phyloP scores from a whole-genome alignment of 2,797 vertebrate species.

The Xenopus petersii region DNA sequence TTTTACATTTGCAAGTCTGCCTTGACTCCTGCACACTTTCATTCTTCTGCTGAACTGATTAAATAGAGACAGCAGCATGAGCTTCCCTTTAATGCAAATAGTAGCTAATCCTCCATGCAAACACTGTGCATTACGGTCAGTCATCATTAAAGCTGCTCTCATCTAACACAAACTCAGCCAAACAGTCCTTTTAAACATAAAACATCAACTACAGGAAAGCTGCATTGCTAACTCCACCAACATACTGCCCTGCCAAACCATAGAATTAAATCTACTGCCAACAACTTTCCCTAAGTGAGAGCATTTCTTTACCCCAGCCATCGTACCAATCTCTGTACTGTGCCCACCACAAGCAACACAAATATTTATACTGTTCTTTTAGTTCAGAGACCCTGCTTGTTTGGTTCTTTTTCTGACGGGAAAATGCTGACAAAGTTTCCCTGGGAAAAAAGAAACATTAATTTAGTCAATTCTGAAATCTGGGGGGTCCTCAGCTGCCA shows the following conservation, averaged over 20 bases:
- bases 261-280: constrained; percentile 29
- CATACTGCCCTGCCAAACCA: constrained; percentile 29
- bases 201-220: constrained; percentile 14
- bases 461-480: neutral
- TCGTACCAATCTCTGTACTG: neutral
- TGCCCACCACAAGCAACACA: constrained; percentile 36
- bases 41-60: neutral
- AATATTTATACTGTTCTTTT: constrained; percentile 15
- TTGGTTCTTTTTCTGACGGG: constrained; percentile 18
- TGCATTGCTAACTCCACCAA: constrained; percentile 6
- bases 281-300: constrained; percentile 21
- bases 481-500: constrained; percentile 15
- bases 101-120: neutral
- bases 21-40: neutral
- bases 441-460: constrained; percentile 8
- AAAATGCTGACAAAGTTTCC: constrained; percentile 33
- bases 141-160: neutral
- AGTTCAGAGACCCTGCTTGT: constrained; percentile 1
- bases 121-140: neutral
- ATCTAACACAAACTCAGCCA: neutral
- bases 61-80: neutral
- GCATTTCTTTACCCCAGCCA: constrained; percentile 3
- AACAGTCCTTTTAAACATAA: constrained; percentile 6
- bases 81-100: neutral
- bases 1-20: neutral